Base-by-base conservation (phyloP, 2,888 invertebrate genomes). In the Yponomeuta sedellus region DNA sequence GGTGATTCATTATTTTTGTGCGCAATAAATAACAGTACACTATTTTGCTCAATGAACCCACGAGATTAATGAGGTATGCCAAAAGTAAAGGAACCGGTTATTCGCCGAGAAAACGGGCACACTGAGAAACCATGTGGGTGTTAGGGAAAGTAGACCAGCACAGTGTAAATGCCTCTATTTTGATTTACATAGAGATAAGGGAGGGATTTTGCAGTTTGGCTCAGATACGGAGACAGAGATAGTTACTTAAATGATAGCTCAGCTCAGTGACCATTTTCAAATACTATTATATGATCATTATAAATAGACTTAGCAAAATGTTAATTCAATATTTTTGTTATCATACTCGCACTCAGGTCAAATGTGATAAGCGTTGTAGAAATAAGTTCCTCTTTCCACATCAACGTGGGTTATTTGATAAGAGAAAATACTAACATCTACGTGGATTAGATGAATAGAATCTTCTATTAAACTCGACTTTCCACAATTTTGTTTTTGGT, bases 51-150 rank as follows among this genome's bases (percentile, higher is more conserved):
- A 52, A 16, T 52, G 44, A 52, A 52, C 44, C 34, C 34, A 34
- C 20, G 19, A 57, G 57, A 59, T 59, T 19, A n/a, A 12, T 52
- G 12, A 52, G 16, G 44, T 52, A 52, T 52, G 44, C 44, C 16
- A 52, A 52, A 52, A 16, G 44, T 52, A 11, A 20, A 22, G 73
- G 76, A 85, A 88, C 86, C 73, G 79, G 85, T 87, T 88, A 77
- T 80, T 77, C 69, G 74, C 72, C 68, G 66, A 68, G 72, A 72
- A 70, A 72, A 74, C 72, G 77, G 73, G 73, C 74, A 69, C 69
- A 72, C 70, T 77, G 76, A 74, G 74, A 10, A 22, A 8, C 59
- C n/a, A 25, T 59, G 59, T 59, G 59, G 59, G 59, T 59, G 59
- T 59, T 59, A 20, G 59, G 20, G 44, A 52, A 52, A 52, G 44